Base-by-base conservation (phyloP, 30 jellyfish, hydroid and myxozoan species). In the Turritopsis rubra region DNA sequence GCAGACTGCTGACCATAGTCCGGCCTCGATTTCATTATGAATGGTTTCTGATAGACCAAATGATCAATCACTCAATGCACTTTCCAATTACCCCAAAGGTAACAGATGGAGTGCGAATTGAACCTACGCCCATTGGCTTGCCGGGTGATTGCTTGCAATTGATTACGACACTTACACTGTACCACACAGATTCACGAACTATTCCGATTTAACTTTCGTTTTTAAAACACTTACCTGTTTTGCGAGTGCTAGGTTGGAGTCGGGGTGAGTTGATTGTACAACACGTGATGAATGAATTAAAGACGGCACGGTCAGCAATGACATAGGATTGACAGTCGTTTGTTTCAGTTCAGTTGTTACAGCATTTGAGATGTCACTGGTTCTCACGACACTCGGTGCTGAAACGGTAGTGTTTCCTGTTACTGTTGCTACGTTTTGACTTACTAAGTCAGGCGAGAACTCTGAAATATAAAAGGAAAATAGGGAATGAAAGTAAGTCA, bases 191-290 rank as follows among this genome's bases (percentile, higher is more conserved):
- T n/a, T n/a, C n/a, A n/a, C n/a, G n/a, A n/a, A n/a, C n/a, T n/a
- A n/a, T n/a, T n/a, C n/a, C n/a, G n/a, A n/a, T n/a, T n/a, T n/a
- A n/a, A n/a, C n/a, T n/a, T n/a, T n/a, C n/a, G n/a, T n/a, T n/a
- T n/a, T n/a, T n/a, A n/a, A n/a, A n/a, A n/a, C n/a, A n/a, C 77
- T 68, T 27, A 68, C 77, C 30, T 68, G 77, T 68, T 68, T 68
- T 8, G 77, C 77, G 9, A 68, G 28, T 1, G 77, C 77, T 7
- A 68, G 77, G 30, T 68, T 68, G 19, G 30, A 23, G 30, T 68
- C 77, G 0, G 77, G 30, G 19, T 68, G 77, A 7, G 28, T 7
- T 27, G 30, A n/a, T 16, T 68, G 77, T 23, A 68, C 77, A 16
- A 68, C 30, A 27, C 30, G 28, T 68, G 77, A 1, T 27, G 77